Evolutionary conservation across 2,888 invertebrate species (phyloP), one percentile per base, ranked within the genome.

Genomic region (Synanthedon formicaeformis): DNA sequence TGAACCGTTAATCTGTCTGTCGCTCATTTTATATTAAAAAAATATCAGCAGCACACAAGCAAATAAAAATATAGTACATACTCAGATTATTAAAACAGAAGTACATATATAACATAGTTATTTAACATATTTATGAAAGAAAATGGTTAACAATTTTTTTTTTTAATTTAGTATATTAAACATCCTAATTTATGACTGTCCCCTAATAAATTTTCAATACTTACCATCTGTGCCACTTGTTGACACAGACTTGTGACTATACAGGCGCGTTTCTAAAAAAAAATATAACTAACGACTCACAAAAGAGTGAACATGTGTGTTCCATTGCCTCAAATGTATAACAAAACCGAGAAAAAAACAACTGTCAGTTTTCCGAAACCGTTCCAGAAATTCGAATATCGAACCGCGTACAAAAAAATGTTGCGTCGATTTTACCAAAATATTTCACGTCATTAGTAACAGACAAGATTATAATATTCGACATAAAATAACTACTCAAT

Each of bases 181-280:
- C 10, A 34, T 34, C 10, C 10, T 34, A 10, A 34, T 34, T 34
- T 34, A 34, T 34, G 34, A 34, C 34, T 34, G 34, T 34, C 48
- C 48, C 48, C 14, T 49, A 49, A 49, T 45, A 45, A 45, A 45
- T 45, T 45, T 45, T 34, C 34, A 34, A 34, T 34, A 34, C 59
- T 66, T 56, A 71, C 72, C 83, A 82, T 82, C 77, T 82, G 81
- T 80, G 74, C 69, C 73, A 71, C 76, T 77, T 81, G 82, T 82
- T 83, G 82, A 82, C 82, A 81, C 67, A 64, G 64, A 70, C 69
- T 68, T 75, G 67, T 73, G 71, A 73, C 69, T 67, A 67, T 62
- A 61, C 69, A 73, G 66, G 62, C 69, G 65, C 48, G n/a, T 13
- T 5, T n/a, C 5, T 23, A 48, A 6, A 40, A 75, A 78, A 81